These are phyloP conservation scores for Champsocephalus gunnari DNA, from an alignment of 2,797 vertebrate genomes.

Conservation along the genomic window DNA sequence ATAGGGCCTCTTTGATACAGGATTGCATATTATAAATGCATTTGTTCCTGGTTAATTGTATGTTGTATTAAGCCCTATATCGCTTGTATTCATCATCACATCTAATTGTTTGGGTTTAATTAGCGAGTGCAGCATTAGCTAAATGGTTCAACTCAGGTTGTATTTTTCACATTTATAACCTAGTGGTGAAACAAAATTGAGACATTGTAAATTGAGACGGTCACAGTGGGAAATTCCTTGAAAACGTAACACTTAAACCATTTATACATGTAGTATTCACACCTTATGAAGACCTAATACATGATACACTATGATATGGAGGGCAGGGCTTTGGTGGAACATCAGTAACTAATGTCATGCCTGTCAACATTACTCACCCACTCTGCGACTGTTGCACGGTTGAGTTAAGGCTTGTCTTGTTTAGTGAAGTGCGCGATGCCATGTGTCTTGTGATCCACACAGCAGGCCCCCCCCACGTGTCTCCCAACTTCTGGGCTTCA, in stretches of 20 bases:
- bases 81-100: slow-evolving; percentile 1
- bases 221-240: neutral
- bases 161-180: neutral
- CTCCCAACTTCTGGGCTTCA: neutral
- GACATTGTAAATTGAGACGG: neutral
- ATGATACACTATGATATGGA: slow-evolving; percentile 19
- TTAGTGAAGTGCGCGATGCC: neutral
- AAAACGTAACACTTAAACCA: neutral
- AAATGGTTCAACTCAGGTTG: neutral
- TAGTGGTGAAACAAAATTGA: neutral
- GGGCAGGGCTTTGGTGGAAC: slow-evolving; percentile 14
- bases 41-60: neutral
- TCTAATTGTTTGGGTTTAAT: neutral
- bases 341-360: slow-evolving; percentile 36
- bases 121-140: neutral
- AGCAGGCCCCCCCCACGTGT: neutral
- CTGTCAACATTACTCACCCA: slow-evolving; percentile 8
- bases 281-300: slow-evolving; percentile 16
- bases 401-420: neutral
- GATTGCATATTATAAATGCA: neutral
- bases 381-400: slow-evolving; percentile 8
- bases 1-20: neutral
- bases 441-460: slow-evolving; percentile 14
- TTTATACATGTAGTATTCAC: slow-evolving; percentile 5
- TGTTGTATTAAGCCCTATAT: neutral